Evolutionary conservation across 2,888 invertebrate species (phyloP), one percentile per base, ranked within the genome.

Genomic region (Cephus sareptanus): DNA sequence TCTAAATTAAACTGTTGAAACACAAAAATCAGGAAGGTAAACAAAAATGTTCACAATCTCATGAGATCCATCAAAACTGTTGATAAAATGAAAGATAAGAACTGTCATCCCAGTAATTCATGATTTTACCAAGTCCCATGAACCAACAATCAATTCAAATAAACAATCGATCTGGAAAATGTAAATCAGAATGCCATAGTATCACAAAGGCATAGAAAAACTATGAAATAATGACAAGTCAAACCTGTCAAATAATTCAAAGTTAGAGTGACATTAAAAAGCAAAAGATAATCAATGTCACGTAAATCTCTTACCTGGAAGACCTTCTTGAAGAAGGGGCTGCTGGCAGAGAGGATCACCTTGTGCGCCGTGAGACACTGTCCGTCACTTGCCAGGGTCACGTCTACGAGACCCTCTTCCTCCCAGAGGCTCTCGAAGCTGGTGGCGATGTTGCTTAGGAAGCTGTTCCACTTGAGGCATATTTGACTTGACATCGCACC

Each of bases 391-490:
- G 95, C 94, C 83, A 95, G 92, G 80, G 95, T 95, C 79, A 95
- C 95, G 89, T 95, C 95, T 40, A 94, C 94, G 87, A 95, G 92
- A 70, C 94, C 93, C 89, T 95, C 94, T 88, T 94, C 94, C 89
- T 93, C 94, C 92, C 92, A 94, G 79, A 95, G 90, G 87, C 93
- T 93, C 87, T 94, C 94, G 83, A 95, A 94, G 83, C 94, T 94
- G 78, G 92, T 92, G 81, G 94, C 91, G 89, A 95, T 94, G 87
- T 94, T 95, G 88, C 92, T 94, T 86, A 94, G 93, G 90, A 94
- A 95, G 80, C 95, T 94, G 90, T 95, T 95, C 95, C 95, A 95
- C 90, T 95, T 94, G 81, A 95, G 92, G 90, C 95, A 95, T 91
- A 95, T 95, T 91, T 95, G 95, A 87, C 93, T 93, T 82, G 90